Conservation (phyloP, 2,113 vertebrate species). For the Pseudopodoces humilis region DNA sequence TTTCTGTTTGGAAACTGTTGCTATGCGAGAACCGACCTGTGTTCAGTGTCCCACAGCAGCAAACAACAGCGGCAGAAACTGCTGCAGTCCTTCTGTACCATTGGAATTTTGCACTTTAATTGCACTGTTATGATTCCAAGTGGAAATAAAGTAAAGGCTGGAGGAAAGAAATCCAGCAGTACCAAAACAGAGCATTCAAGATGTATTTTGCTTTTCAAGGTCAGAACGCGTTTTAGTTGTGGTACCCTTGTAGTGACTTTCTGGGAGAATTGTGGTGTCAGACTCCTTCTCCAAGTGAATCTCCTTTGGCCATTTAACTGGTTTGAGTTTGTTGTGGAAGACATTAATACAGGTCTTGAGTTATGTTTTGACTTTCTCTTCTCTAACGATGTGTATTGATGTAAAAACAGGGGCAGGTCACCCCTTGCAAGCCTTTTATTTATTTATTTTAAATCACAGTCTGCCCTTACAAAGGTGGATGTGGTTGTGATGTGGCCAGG, state of each 20-base stretch:
- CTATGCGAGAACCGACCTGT: not conserved
- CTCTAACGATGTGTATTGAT: constrained; percentile 4
- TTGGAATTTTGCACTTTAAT: not conserved
- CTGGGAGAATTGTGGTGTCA: not conserved
- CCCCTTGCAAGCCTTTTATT: not conserved
- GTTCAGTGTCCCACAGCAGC: not conserved
- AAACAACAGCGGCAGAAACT: not conserved
- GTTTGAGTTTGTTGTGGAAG: constrained; percentile 34
- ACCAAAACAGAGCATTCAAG: not conserved
- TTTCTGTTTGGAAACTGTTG: constrained; percentile 39
- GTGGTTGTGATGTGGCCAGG: not conserved
- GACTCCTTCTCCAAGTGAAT: not conserved
- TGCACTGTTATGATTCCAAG: not conserved
- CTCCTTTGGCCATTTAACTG: constrained; percentile 3
- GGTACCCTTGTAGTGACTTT: not conserved
- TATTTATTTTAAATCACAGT: not conserved
- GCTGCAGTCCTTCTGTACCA: not conserved
- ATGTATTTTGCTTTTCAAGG: not conserved
- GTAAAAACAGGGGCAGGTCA: constrained; percentile 31
- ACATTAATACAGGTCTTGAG: not conserved
- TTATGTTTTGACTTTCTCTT: constrained; percentile 37
- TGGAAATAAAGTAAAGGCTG: not conserved
- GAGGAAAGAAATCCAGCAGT: not conserved
- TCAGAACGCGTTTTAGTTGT: not conserved
- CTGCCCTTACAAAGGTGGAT: not conserved